Evolutionary conservation across 2,888 invertebrate species (phyloP), one percentile per base, ranked within the genome.

Genomic region (Aleiodes testaceus): DNA sequence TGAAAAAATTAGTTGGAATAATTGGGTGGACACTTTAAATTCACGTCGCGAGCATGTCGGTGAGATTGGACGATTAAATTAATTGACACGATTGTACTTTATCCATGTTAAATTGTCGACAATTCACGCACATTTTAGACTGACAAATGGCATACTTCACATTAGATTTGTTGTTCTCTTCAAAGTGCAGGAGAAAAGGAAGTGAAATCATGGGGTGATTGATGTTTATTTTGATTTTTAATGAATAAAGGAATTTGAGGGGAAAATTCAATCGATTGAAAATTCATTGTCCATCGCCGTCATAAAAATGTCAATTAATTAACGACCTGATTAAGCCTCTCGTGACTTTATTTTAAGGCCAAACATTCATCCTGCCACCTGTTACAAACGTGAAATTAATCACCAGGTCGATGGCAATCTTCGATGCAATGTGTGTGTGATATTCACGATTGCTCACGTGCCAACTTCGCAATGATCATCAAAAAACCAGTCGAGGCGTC

Each of bases 401-500:
- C 59, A 49, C 63, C 47, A 22, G 18, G 30, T 55, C 47, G 45
- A 50, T 59, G 70, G 26, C 42, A 50, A 66, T 66, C 42, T 7
- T 70, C 22, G 45, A 14, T 55, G 55, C 42, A 36, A 36, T 36
- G 50, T 45, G 44, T 18, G n/a, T 26, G 61, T 63, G 45, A 52
- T 45, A 42, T 52, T 50, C 20, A 20, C 26, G 26, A 14, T 20
- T 55, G 44, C 18, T 49, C 74, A 73, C 71, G 77, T 75, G 77
- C 74, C 77, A 76, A 77, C 72, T 69, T 76, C 75, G 74, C 72
- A 74, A 66, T 69, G 66, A 63, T 45, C 70, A 67, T 72, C 65
- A 65, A 69, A 36, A 55, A 73, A 73, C 53, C 18, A 59, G 11
- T 42, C 63, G 63, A 73, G 69, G 55, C 68, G 70, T 73, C 75